A percentile compares a stretch with the other conserved stretches of the same genome.
phyloP scores from a whole-genome alignment of 2,797 vertebrate genomes.

The Anas capensis region DNA sequence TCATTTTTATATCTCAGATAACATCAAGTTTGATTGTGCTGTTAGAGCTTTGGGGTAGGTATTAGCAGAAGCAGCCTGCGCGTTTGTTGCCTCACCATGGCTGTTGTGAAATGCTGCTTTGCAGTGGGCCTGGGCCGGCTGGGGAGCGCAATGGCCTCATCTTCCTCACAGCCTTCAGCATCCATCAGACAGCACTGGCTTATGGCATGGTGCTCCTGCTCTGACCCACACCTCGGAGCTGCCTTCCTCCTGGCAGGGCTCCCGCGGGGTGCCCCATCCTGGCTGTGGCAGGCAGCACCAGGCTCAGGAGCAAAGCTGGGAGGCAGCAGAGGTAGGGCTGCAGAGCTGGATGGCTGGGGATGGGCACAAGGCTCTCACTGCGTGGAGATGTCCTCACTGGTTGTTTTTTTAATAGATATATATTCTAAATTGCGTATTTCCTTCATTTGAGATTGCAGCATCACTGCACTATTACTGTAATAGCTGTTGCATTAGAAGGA shows the following conservation, averaged over 20 bases:
- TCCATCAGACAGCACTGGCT: too few species aligned
- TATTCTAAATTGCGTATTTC: not conserved
- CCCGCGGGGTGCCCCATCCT: not conserved
- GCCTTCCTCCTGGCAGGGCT: not conserved
- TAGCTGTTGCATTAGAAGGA: not conserved
- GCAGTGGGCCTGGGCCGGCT: not conserved
- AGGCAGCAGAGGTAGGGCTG: too few species aligned
- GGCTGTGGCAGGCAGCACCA: not conserved
- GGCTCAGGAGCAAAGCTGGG: too few species aligned
- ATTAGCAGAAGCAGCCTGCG: not conserved
- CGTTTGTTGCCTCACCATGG: rapidly evolving
- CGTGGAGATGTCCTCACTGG: too few species aligned
- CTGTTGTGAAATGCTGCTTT: not conserved
- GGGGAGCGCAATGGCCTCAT: too few species aligned
- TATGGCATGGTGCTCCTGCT: too few species aligned
- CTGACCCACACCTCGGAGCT: not conserved
- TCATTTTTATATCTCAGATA: not conserved
- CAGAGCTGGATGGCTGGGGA: too few species aligned
- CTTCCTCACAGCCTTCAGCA: too few species aligned
- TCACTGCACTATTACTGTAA: not conserved
- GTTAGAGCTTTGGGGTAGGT: not conserved
- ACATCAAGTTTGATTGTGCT: not conserved
- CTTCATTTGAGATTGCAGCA: not conserved
- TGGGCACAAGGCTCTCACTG: too few species aligned
- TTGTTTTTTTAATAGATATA: not conserved